phyloP scores from a whole-genome alignment of 2,797 vertebrate genomes.

The Orientallactaga sibirica region DNA sequence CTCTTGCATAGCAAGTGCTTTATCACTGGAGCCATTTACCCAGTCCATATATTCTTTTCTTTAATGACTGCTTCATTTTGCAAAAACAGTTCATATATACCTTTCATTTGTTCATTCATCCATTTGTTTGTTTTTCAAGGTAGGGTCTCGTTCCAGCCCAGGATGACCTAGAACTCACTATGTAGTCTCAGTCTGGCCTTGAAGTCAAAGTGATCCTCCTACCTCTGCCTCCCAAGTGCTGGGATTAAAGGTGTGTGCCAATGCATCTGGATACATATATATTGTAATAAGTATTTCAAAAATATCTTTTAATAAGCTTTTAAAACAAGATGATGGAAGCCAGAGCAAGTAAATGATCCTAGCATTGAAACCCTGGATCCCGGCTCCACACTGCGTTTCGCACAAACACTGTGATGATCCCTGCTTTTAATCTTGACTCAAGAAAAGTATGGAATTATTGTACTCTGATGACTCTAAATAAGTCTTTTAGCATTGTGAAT shows the following conservation, averaged over 20 bases:
- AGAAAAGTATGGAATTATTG: conserved; percentile 51
- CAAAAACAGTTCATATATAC: neutral
- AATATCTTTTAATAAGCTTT: conserved; percentile 7
- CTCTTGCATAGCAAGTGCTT: too few species aligned
- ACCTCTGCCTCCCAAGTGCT: too few species aligned
- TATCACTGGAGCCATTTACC: too few species aligned
- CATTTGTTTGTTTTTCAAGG: too few species aligned
- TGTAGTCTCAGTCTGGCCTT: too few species aligned
- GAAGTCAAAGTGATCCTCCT: too few species aligned
- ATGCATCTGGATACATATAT: neutral
- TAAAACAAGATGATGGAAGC: neutral
- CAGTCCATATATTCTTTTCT: too few species aligned
- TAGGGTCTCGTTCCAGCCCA: too few species aligned
- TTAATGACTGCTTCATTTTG: conserved; percentile 32
- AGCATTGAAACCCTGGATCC: neutral
- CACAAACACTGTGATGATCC: conserved; percentile 11
- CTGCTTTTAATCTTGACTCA: conserved; percentile 20
- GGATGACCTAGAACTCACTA: too few species aligned
- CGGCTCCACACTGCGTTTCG: neutral
- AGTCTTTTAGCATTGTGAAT: neutral
- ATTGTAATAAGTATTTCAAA: neutral
- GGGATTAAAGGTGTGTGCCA: too few species aligned
- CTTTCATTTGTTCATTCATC: too few species aligned
- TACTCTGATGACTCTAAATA: conserved; percentile 31
- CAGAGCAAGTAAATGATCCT: neutral